Percentiles rank a stretch among this genome's conserved stretches.
These are phyloP conservation scores for Neomorphus geoffroyi DNA, from an alignment of 2,797 vertebrate species.

Conservation along the genomic window DNA sequence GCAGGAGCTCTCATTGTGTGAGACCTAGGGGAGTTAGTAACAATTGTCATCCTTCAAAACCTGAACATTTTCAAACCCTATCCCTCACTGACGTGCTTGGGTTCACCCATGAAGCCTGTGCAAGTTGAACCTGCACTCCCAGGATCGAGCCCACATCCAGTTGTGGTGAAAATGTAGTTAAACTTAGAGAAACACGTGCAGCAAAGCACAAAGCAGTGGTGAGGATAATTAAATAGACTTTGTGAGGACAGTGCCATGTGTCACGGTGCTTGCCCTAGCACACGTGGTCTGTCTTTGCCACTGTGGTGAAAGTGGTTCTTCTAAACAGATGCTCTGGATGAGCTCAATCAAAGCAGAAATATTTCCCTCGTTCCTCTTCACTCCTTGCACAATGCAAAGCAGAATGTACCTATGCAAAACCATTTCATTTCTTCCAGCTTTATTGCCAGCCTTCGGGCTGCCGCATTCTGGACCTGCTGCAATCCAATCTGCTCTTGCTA, in stretches of 20 bases:
- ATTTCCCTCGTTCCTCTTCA: neutral
- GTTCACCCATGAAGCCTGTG: neutral
- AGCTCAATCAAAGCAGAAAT: neutral
- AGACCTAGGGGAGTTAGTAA: neutral
- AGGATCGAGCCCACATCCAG: neutral
- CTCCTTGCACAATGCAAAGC: neutral
- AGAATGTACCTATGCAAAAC: conserved; percentile 33
- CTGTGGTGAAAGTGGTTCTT: neutral
- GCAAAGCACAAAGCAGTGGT: neutral
- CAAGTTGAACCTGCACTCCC: neutral
- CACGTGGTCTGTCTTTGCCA: neutral
- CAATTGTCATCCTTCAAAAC: neutral
- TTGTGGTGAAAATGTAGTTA: neutral
- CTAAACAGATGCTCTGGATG: neutral
- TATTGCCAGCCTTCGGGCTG: conserved; percentile 56
- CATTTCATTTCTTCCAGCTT: conserved; percentile 39
- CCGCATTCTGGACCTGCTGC: conserved; percentile 47
- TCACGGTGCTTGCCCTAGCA: neutral
- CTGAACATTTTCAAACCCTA: neutral
- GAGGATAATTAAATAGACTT: neutral
- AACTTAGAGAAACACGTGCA: neutral
- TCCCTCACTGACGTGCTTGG: neutral
- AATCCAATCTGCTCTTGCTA: conserved; percentile 68
- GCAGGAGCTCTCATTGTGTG: neutral
- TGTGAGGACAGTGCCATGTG: neutral